phyloP scores from a whole-genome alignment of 1,140 invertebrate species.

The Drosophila repleta region DNA sequence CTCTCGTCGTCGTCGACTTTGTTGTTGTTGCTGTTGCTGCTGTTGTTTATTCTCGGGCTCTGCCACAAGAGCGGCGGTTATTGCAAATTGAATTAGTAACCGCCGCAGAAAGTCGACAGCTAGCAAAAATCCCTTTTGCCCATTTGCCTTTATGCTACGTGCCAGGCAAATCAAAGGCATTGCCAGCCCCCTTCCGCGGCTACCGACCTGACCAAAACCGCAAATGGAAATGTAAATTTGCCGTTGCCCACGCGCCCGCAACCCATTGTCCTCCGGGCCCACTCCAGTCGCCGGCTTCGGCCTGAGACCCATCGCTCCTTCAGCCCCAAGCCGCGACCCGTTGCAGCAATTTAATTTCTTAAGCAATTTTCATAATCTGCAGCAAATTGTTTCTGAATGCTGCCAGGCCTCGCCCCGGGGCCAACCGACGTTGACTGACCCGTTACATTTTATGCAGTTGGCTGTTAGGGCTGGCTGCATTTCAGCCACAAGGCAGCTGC shows the following conservation, averaged over 20 bases:
- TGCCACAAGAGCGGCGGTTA: slow-evolving; percentile 55
- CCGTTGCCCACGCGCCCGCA: slow-evolving; percentile 62
- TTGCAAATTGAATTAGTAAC: slow-evolving; percentile 81
- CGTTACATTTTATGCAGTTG: slow-evolving; percentile 79
- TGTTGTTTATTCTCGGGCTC: slow-evolving; percentile 23
- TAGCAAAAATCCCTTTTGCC: slow-evolving; percentile 74
- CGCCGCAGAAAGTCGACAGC: slow-evolving; percentile 61
- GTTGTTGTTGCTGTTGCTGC: slow-evolving; percentile 7
- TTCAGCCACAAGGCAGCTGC: slow-evolving; percentile 54
- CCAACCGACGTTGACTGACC: slow-evolving; percentile 40
- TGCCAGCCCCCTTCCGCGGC: neutral
- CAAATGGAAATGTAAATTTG: slow-evolving; percentile 81
- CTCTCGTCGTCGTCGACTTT: slow-evolving; percentile 13
- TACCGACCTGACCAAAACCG: slow-evolving; percentile 42
- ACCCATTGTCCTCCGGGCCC: slow-evolving; percentile 41
- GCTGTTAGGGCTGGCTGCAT: slow-evolving; percentile 49
- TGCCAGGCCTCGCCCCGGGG: slow-evolving; percentile 38
- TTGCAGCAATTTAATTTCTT: slow-evolving; percentile 83
- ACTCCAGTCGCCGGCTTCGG: neutral
- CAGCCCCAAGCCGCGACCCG: slow-evolving; percentile 40
- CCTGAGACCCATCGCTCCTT: neutral
- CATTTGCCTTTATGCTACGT: slow-evolving; percentile 52
- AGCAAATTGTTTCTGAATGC: slow-evolving; percentile 83
- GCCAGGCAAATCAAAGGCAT: slow-evolving; percentile 69
- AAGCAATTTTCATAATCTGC: slow-evolving; percentile 83